These are phyloP conservation scores for Marmota monax DNA, from an alignment of 2,113 vertebrate species.

Conservation along the genomic window DNA sequence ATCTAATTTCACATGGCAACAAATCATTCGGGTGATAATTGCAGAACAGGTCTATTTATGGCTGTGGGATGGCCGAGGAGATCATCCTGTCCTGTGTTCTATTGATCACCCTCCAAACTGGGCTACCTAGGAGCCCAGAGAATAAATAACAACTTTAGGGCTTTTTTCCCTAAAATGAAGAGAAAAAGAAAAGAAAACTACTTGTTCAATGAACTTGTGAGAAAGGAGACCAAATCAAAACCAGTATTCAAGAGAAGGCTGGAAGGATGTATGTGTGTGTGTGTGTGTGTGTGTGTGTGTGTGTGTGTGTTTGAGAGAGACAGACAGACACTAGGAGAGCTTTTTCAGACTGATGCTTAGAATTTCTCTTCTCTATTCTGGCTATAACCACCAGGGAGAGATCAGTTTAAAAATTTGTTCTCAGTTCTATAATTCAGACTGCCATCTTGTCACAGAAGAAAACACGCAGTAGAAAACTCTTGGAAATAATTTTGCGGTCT, in stretches of 20 bases:
- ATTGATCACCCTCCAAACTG: conserved; percentile 71
- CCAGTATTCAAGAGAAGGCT: background rate
- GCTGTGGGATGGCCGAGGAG: conserved; percentile 8
- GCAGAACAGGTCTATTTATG: conserved; percentile 82
- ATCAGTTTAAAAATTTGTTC: conserved; percentile 25
- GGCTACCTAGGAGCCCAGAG: conserved; percentile 73
- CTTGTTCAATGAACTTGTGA: background rate
- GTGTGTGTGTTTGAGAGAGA: too few relatives aligned
- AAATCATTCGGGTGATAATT: conserved; percentile 86
- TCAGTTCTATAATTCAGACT: background rate
- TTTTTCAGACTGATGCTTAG: background rate
- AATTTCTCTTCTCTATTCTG: background rate
- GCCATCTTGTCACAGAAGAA: background rate
- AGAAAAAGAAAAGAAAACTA: conserved; percentile 21
- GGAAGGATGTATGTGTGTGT: background rate
- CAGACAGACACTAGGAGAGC: too few relatives aligned
- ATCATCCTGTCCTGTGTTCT: conserved; percentile 69
- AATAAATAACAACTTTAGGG: conserved; percentile 63
- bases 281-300: background rate
- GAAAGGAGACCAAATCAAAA: background rate
- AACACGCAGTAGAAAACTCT: background rate
- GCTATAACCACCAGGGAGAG: background rate
- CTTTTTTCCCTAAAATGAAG: conserved; percentile 21
- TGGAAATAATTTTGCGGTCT: background rate
- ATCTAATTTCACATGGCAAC: conserved; percentile 83